Evolutionary conservation across 2,888 invertebrate species (phyloP), one percentile per base, ranked within the genome.

Genomic region (Rotaria magnacalcarata): DNA sequence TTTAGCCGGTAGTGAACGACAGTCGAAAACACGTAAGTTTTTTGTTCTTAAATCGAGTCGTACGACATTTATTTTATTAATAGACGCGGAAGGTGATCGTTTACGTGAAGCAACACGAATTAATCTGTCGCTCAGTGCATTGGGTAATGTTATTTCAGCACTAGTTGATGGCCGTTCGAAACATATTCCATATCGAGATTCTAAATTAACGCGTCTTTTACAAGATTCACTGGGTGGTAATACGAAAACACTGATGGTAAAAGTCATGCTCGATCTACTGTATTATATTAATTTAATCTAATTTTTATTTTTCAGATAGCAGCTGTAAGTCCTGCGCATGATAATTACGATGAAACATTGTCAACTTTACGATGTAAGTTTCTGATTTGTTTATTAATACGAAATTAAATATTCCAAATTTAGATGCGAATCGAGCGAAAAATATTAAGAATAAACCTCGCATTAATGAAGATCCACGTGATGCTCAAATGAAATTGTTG

Each of bases 401-500:
- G 34, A 34, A 34, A 34, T 34, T 34, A 34, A 34, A 34, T 34
- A 34, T 34, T 34, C 34, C 34, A 34, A 6, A 14, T 27, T 27
- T 6, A 67, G 67, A 80, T 80, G 95, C 95, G 0, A 95, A 95
- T 88, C 92, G 95, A 87, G 95, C 95, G 14, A 95, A 96, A 90
- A 95, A 95, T 90, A 96, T 96, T 88, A 94, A 94, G 89, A 96
- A 96, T 90, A 91, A 91, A 88, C 95, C 95, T 0, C 93, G 93
- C 89, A 94, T 96, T 47, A 96, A 96, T 90, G 95, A 96, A 90
- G 96, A 96, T 90, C 96, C 96, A 0, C 96, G 96, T 90, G 96
- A 96, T 89, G 94, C 96, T 0, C 93, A 95, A 89, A 91, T 96
- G 19, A 91, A 95, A 19, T 94, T 96, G 89, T 96, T 95, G 89